Conservation (phyloP, 1,140 invertebrate genomes). For the Paraescarpia echinospica region DNA sequence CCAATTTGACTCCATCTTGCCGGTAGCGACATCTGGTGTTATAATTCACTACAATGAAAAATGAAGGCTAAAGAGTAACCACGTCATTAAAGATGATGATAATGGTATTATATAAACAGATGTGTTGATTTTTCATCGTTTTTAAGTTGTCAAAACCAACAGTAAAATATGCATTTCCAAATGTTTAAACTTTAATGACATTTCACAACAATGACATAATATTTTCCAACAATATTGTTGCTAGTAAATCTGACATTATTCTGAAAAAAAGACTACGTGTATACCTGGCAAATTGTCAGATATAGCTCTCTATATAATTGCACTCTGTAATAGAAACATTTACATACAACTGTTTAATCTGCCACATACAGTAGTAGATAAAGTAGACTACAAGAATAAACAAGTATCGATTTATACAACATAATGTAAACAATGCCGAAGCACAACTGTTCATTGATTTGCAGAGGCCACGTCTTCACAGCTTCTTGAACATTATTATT, state of each 20-base stretch:
- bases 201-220: neutral
- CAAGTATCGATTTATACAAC: neutral
- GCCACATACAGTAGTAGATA: neutral
- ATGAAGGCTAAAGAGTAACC: neutral
- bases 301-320: neutral
- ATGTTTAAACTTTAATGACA: neutral
- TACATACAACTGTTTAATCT: neutral
- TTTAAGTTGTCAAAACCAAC: neutral
- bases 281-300: neutral
- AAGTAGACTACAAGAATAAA: neutral
- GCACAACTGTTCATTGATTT: neutral
- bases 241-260: neutral
- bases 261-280: neutral
- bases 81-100: too few relatives aligned
- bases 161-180: neutral
- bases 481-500: neutral
- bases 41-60: neutral
- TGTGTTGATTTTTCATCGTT: neutral
- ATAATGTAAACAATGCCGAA: neutral
- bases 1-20: neutral
- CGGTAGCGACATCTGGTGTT: neutral
- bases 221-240: neutral
- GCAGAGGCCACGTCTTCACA: neutral
- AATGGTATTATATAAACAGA: neutral
- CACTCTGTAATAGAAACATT: neutral